Evolutionary conservation across 1,140 invertebrate genomes (phyloP), one percentile per base, ranked within the genome.

Genomic region (Nylanderia fulva): DNA sequence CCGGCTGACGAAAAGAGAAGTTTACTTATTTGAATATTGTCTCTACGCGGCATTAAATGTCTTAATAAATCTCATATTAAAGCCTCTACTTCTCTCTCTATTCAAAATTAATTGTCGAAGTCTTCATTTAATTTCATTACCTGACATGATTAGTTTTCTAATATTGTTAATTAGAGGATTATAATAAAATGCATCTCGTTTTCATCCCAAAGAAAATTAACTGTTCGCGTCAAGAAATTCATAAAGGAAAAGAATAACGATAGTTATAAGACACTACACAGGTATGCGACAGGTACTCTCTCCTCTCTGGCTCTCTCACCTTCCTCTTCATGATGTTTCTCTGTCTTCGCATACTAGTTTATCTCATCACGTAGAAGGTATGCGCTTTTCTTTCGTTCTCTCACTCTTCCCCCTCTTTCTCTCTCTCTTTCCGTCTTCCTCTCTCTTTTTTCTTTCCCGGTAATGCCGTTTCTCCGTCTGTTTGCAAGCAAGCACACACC

Each of bases 401-500:
- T 60, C 76, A 69, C 76, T 68, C 61, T 48, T 60, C 76, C 69
- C 76, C 54, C 61, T 48, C 21, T 61, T 24, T 60, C 58, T 61
- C 21, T 60, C 24, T 60, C 21, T 21, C 54, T 75, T 52, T 54
- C 52, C 24, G 33, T 72, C 79, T 74, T 54, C 39, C 29, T 33
- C 56, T 18, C 68, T 74, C 56, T 83, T 83, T 74, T 74, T 60
- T 42, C 68, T 36, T 74, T 74, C 79, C 68, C 18, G 69, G 54
- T 74, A 83, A 79, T 69, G 63, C 63, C 76, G 76, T 74, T 83
- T 83, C 69, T 83, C 69, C 79, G 54, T 83, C 68, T 75, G 66
- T 74, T 83, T 48, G 79, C 76, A 56, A 69, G 76, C 45, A 56
- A 56, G 45, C 76, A 64, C 29, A 79, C 63, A 79, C 76, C 76